phyloP scores from a whole-genome alignment of 2,113 vertebrate genomes.

The Anser brachyrhynchus region DNA sequence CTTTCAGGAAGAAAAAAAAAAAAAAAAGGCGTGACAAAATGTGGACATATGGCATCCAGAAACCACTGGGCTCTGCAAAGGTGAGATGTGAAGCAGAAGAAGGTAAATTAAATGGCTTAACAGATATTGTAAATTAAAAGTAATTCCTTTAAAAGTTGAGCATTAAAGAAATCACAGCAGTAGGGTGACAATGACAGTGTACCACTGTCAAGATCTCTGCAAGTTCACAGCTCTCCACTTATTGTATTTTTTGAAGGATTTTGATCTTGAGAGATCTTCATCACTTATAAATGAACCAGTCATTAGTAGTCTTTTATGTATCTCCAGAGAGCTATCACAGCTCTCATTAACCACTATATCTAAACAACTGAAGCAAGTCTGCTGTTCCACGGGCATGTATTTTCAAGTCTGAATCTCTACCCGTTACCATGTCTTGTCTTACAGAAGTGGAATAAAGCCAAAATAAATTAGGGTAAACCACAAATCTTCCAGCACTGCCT shows the following conservation, averaged over 20 bases:
- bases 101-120: not conserved
- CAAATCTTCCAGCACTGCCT: not conserved
- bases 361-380: conserved; percentile 49
- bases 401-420: conserved; percentile 30
- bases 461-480: conserved; percentile 17
- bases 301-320: conserved; percentile 61
- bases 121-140: not conserved
- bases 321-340: conserved; percentile 52
- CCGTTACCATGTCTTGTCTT: not conserved
- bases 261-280: conserved; percentile 63
- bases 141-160: not conserved
- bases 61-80: not conserved
- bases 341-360: conserved; percentile 50
- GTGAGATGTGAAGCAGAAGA: not conserved
- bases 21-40: not conserved
- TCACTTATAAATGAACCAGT: conserved; percentile 70
- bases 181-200: not conserved
- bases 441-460: conserved; percentile 25
- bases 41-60: not conserved
- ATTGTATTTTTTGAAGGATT: conserved; percentile 34
- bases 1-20: not conserved
- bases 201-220: not conserved
- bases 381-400: conserved; percentile 18
- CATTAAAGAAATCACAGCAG: not conserved
- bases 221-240: conserved; percentile 24